phyloP scores from a whole-genome alignment of 2,113 vertebrate species.

The Alethe castanea region DNA sequence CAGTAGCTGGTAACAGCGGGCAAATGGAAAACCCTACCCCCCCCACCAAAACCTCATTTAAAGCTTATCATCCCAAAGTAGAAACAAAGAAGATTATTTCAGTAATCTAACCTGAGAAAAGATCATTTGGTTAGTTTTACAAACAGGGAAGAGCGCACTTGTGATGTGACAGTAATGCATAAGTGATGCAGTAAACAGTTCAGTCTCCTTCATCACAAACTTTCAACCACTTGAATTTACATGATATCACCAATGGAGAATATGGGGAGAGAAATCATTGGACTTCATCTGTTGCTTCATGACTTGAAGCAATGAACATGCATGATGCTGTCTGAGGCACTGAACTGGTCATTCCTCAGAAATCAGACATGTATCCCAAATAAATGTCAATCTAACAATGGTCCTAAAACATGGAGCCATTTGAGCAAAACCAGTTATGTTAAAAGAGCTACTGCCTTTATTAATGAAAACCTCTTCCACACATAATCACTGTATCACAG shows the following conservation, averaged over 20 bases:
- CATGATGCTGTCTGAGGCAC: background rate
- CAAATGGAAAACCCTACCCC: background rate
- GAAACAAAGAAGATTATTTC: conserved; percentile 39
- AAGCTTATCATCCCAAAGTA: conserved; percentile 22
- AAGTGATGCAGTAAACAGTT: background rate
- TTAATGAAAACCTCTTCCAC: background rate
- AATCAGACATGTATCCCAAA: background rate
- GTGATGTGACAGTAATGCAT: background rate
- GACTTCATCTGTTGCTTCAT: background rate
- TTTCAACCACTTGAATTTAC: conserved; percentile 24
- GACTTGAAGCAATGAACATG: background rate
- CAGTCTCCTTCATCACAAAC: background rate
- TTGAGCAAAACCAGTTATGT: background rate
- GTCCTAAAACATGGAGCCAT: background rate
- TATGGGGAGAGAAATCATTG: background rate
- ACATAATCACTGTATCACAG: background rate
- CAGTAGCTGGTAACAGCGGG: background rate
- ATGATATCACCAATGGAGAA: background rate
- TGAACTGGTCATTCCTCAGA: background rate
- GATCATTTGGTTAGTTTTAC: background rate
- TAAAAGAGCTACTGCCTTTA: background rate
- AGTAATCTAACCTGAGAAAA: conserved; percentile 40
- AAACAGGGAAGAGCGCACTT: background rate
- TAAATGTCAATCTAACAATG: background rate
- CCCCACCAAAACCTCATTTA: conserved; percentile 3